Percentiles rank a stretch among this genome's conserved stretches.
Evolutionary conservation across 2,113 vertebrate species (phyloP).

Genomic region (Pseudorhombus dupliciocellatus): DNA sequence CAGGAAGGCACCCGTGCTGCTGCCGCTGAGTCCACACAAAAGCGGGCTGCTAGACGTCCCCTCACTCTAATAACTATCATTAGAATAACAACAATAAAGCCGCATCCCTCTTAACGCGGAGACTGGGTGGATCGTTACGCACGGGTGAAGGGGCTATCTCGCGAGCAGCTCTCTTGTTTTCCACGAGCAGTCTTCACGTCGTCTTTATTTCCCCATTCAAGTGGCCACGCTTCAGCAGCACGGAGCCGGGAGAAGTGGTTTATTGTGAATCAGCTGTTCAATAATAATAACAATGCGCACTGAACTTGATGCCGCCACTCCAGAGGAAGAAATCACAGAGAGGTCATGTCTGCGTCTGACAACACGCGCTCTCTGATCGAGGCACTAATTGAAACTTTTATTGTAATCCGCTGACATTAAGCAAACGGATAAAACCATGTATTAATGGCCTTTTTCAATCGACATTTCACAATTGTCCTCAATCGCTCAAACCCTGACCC

Average conservation of each 20-base stretch:
- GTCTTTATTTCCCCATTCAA: conserved; percentile 27
- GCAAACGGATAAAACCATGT: neutral
- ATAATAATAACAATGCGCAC: conserved; percentile 46
- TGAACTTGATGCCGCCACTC: conserved; percentile 57
- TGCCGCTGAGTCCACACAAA: conserved; percentile 86
- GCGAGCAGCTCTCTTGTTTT: conserved; percentile 4
- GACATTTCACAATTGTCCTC: neutral
- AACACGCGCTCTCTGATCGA: conserved; percentile 37
- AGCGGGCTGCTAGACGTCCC: conserved; percentile 68
- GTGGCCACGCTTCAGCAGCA: neutral
- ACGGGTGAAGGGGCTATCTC: neutral
- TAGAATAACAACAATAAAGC: conserved; percentile 4
- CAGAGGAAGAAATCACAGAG: conserved; percentile 33
- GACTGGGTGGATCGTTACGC: neutral
- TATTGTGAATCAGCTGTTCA: conserved; percentile 47
- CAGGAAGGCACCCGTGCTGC: conserved; percentile 74
- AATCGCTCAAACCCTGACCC: neutral
- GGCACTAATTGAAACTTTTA: conserved; percentile 61
- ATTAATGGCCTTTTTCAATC: neutral
- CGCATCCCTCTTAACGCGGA: neutral
- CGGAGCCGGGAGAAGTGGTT: conserved; percentile 21
- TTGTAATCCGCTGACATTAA: conserved; percentile 5
- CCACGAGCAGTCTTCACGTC: conserved; percentile 25
- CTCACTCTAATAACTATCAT: conserved; percentile 14
- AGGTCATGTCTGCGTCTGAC: conserved; percentile 48